A percentile compares a stretch with the other conserved stretches of the same genome.
phyloP scores from a whole-genome alignment of 2,888 invertebrate species.

The Celastrina argiolus region DNA sequence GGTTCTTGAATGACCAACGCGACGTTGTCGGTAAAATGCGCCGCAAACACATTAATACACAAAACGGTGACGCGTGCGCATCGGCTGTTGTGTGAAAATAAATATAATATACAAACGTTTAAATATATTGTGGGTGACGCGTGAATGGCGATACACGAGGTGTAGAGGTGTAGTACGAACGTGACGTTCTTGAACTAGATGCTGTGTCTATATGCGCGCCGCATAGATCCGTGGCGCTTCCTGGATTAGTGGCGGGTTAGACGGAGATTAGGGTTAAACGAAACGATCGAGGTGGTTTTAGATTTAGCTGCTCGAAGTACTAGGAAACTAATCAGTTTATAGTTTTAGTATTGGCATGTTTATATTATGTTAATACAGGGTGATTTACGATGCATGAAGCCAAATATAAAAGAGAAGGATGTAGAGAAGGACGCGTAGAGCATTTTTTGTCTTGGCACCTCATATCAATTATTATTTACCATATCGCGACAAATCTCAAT shows the following conservation, averaged over 20 bases:
- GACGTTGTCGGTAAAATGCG: not conserved
- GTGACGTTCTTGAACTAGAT: constrained; percentile 10
- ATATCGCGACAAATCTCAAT: no score
- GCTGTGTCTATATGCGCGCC: not conserved
- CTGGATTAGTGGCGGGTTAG: not conserved
- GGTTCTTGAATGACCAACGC: not conserved
- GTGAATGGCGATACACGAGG: constrained; percentile 1
- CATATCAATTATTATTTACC: no score
- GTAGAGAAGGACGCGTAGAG: no score
- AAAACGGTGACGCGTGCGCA: constrained; percentile 1
- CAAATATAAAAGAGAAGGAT: no score
- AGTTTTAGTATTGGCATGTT: no score
- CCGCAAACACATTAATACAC: not conserved
- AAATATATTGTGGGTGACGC: constrained; percentile 1
- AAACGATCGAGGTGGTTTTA: not conserved
- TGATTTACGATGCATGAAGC: no score
- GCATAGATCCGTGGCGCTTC: not conserved
- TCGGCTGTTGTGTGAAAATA: constrained; percentile 4
- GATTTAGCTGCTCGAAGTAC: not conserved
- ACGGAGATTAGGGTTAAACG: not conserved
- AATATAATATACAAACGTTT: not conserved
- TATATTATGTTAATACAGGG: no score
- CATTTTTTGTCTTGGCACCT: no score
- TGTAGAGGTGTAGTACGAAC: not conserved
- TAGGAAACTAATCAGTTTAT: no score